Base-by-base conservation (phyloP, 2,113 vertebrate species). In the Gallinago undulata region DNA sequence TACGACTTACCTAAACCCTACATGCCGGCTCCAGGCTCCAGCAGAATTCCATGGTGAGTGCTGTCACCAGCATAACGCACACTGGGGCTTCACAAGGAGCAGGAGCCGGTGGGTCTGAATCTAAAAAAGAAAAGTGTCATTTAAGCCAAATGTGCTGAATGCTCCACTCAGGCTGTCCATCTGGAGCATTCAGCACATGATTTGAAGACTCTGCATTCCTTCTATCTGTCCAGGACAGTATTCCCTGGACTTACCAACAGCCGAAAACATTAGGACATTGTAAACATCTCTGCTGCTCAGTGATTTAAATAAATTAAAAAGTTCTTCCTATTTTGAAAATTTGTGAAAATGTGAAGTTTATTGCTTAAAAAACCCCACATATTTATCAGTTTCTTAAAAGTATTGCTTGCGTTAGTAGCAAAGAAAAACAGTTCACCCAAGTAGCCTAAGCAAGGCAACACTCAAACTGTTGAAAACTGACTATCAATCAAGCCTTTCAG, bases 11-110 rank as follows among this genome's bases (percentile, higher is more conserved):
- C 96, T 97, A 96, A 97, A 93, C 96, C 96, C 97, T 97, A 97
- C 66, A 95, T 86, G 95, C 97, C 96, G 97, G 95, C 97, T 97
- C 96, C 97, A 97, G 95, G 81, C 97, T 97, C 97, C 97, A 96
- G 94, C 78, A 95, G 97, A 97, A 92, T 95, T 97, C 97, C 97
- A 91, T 93, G 97, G 94, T 95, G 96, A 96, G 89, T 68, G 93
- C 86, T 93, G 95, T 96, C 97, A 96, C 97, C 95, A 97, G 93
- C 89, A 0, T 95, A 94, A 97, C 13, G 91, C 95, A 96, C 92
- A 91, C 75, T 95, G 96, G 81, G 96, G 93, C 93, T 96, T 97
- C 97, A 97, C 91, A 97, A 97, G 96, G 96, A 97, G 96, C 96
- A 96, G 97, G 97, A 97, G 96, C 97, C 95, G 92, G 96, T 94